Percentiles rank a stretch among this genome's conserved stretches.
phyloP scores from a whole-genome alignment of 2,113 vertebrate genomes.

The Pelobates fuscus region DNA sequence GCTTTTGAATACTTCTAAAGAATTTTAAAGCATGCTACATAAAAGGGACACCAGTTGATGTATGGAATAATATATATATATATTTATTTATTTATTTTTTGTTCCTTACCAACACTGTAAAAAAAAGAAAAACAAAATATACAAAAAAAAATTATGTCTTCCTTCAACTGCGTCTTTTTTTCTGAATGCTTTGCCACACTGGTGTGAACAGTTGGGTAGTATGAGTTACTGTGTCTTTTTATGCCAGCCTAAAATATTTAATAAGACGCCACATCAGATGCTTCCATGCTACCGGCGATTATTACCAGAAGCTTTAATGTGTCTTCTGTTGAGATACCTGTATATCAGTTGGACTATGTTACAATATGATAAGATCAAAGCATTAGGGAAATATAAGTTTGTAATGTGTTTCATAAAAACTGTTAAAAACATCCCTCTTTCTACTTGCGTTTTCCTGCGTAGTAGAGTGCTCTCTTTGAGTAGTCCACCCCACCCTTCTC shows the following conservation, averaged over 20 bases:
- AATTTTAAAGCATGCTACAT: constrained; percentile 37
- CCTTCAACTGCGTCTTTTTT: constrained; percentile 8
- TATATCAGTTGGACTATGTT: not conserved
- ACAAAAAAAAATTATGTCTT: not conserved
- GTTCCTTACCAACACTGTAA: constrained; percentile 23
- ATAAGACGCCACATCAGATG: constrained; percentile 32
- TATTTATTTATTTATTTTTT: too few relatives aligned
- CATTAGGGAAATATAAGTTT: not conserved
- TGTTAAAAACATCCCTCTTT: not conserved
- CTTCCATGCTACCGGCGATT: constrained; percentile 2
- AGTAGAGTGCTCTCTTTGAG: too few relatives aligned
- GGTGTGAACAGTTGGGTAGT: constrained; percentile 34
- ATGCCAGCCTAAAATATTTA: constrained; percentile 23
- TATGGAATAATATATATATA: constrained; percentile 44
- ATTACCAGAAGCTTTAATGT: constrained; percentile 1
- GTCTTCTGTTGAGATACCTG: not conserved
- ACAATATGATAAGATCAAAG: not conserved
- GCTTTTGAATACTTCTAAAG: constrained; percentile 45
- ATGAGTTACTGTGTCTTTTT: constrained; percentile 36
- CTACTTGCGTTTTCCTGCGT: too few relatives aligned
- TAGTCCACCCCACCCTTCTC: not conserved
- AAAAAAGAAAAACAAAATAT: not conserved
- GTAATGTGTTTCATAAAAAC: not conserved
- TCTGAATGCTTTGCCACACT: constrained; percentile 20
- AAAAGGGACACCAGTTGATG: constrained; percentile 32